These are phyloP conservation scores for Cotesia congregata DNA, from an alignment of 2,888 invertebrate genomes.

Conservation along the genomic window DNA sequence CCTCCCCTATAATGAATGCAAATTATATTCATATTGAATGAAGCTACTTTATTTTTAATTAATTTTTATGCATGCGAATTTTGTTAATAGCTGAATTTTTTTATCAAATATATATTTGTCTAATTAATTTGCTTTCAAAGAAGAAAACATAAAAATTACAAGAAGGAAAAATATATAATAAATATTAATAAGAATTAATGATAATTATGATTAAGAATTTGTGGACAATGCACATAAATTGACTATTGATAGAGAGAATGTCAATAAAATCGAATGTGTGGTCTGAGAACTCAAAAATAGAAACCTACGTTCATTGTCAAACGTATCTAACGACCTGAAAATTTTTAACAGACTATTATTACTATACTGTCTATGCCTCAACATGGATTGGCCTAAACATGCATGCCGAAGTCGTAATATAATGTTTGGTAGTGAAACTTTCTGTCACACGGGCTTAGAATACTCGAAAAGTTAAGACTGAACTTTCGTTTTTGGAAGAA, in stretches of 20 bases:
- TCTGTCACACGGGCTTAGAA: conserved; percentile 61
- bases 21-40: no score
- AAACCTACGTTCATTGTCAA: neutral
- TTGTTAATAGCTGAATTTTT: no score
- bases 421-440: conserved; percentile 63
- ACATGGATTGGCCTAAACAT: conserved; percentile 1
- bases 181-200: neutral
- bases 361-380: conserved; percentile 5
- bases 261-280: neutral
- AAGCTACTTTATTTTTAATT: no score
- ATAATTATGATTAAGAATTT: neutral
- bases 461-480: conserved; percentile 59
- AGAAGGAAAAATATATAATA: neutral
- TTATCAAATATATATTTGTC: no score
- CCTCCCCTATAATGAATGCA: no score
- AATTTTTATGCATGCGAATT: no score
- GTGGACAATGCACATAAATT: neutral
- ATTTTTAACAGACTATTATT: conserved; percentile 1
- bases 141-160: no score
- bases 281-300: conserved; percentile 8
- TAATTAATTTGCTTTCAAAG: no score
- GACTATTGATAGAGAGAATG: neutral
- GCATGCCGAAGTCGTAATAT: neutral
- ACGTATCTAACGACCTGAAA: conserved; percentile 14
- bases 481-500: conserved; percentile 63